phyloP scores from a whole-genome alignment of 1,140 invertebrate genomes.

The Colletes latitarsis region DNA sequence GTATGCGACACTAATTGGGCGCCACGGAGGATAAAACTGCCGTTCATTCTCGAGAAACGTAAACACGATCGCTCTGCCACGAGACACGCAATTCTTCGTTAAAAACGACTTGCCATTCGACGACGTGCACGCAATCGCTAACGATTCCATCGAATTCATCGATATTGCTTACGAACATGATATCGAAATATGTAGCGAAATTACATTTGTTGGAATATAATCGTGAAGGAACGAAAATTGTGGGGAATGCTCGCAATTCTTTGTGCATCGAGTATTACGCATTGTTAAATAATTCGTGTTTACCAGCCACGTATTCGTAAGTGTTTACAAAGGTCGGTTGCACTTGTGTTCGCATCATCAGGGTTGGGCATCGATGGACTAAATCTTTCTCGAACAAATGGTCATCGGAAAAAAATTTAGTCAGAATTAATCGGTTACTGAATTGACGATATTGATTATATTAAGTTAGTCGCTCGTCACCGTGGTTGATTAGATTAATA shows the following conservation, averaged over 20 bases:
- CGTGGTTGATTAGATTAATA: too few relatives aligned
- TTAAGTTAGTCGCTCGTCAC: too few relatives aligned
- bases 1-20: constrained; percentile 23
- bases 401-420: too few relatives aligned
- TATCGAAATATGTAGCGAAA: not conserved
- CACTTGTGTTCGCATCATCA: not conserved
- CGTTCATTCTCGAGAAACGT: not conserved
- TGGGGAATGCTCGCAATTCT: not conserved
- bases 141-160: not conserved
- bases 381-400: too few relatives aligned
- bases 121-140: not conserved
- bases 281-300: not conserved
- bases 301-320: not conserved
- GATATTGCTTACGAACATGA: constrained; percentile 8
- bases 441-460: too few relatives aligned
- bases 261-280: not conserved
- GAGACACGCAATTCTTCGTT: not conserved
- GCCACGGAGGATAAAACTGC: constrained; percentile 22
- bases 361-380: too few relatives aligned
- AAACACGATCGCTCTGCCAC: constrained; percentile 19
- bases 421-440: too few relatives aligned
- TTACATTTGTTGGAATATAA: not conserved
- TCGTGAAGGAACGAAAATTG: not conserved
- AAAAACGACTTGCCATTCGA: constrained; percentile 18
- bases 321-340: not conserved